A percentile compares a stretch with the other conserved stretches of the same genome.
Conservation (phyloP, 2,113 vertebrate species). For the Gasterosteus aculeatus region DNA sequence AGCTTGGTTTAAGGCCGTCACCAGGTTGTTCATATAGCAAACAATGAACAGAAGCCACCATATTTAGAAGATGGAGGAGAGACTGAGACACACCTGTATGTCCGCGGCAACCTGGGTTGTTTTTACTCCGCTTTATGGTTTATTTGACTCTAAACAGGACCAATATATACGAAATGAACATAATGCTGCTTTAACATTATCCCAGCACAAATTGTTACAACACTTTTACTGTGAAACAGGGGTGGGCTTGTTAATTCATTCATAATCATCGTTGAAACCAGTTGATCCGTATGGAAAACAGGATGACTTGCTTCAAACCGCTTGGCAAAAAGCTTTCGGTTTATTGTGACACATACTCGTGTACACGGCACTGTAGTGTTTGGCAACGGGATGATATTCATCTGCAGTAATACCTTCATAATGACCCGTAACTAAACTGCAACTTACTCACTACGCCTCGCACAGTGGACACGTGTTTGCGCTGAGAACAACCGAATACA, state of each 20-base stretch:
- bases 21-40: too few relatives aligned
- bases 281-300: neutral
- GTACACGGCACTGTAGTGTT: neutral
- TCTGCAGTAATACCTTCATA: slow-evolving; percentile 1
- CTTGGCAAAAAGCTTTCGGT: neutral
- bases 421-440: neutral
- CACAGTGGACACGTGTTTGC: neutral
- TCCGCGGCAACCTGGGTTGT: too few relatives aligned
- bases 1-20: too few relatives aligned
- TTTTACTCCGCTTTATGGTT: too few relatives aligned
- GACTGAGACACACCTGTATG: too few relatives aligned
- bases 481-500: neutral
- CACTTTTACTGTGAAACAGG: neutral
- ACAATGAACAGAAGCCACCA: too few relatives aligned
- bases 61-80: too few relatives aligned
- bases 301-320: neutral
- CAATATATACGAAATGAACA: too few relatives aligned
- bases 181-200: neutral
- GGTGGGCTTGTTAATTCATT: neutral
- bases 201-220: neutral
- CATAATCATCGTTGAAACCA: neutral
- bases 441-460: neutral
- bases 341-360: slow-evolving; percentile 11
- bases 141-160: too few relatives aligned
- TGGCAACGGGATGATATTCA: neutral